Base-by-base conservation (phyloP, 2,113 vertebrate species). In the Nycticebus coucang region DNA sequence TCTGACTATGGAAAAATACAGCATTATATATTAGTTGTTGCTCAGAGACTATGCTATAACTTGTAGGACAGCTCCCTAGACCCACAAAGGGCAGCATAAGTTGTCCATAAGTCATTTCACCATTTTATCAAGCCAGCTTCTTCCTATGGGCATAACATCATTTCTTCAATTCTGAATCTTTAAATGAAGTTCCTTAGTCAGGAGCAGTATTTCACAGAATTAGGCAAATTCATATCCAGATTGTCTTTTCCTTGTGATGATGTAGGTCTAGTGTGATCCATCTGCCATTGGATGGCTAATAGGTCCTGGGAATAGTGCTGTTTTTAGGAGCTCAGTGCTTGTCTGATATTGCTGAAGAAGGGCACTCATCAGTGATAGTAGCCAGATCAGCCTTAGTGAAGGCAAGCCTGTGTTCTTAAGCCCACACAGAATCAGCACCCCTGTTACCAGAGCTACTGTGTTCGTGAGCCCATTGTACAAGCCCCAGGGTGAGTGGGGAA, bases 101-200 rank as follows among this genome's bases (percentile, higher is more conserved):
- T 37, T 57, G 10, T 72, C 53, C 33, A 19, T 72, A 68, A 35
- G 37, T 82, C 37, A 86, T 89, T 64, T 19, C 30, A 85, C 35
- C 7, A 2, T 69, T 88, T 5, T 77, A 22, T 89, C 53, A 80
- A 81, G 35, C 4, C 17, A 75, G 8, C 41, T 64, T 93, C n/a
- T 74, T n/a, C 53, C 26, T 79, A 14, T 55, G 11, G 30, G 57
- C 45, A 64, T 21, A 15, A 90, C 68, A 78, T 26, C 24, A n/a
- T 62, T 24, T 78, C 75, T 95, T 95, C 80, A 91, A 30, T 22
- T 79, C 45, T 83, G 37, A 55, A 71, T 83, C 18, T 82, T 77
- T 91, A 57, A 64, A 21, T 72, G 2, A 69, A 87, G 26, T 50
- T 69, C 64, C 28, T 87, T 60, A 77, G 22, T 28, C 75, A 87